phyloP scores from a whole-genome alignment of 2,888 invertebrate species.

The Oscheius sp. region DNA sequence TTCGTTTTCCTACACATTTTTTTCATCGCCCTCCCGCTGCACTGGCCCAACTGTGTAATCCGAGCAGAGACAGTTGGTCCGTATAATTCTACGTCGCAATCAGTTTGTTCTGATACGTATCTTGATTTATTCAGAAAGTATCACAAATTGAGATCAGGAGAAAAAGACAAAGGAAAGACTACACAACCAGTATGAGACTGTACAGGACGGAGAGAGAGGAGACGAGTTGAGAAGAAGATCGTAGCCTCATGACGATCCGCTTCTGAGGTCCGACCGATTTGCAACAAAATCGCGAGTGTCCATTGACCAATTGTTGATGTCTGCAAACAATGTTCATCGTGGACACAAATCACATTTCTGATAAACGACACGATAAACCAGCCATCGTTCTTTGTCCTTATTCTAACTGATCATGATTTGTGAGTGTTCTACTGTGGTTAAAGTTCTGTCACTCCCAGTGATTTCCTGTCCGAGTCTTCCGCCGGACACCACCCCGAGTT shows the following conservation, averaged over 20 bases:
- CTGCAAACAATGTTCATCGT: slow-evolving; percentile 35
- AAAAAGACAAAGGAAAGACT: background rate
- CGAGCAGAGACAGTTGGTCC: slow-evolving; percentile 10
- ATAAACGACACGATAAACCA: slow-evolving; percentile 1
- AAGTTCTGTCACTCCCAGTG: too few relatives aligned
- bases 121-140: background rate
- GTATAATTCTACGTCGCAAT: slow-evolving; percentile 15
- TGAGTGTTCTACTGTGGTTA: too few relatives aligned
- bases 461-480: too few relatives aligned
- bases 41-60: background rate
- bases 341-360: slow-evolving; percentile 7
- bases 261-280: slow-evolving; percentile 36
- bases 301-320: slow-evolving; percentile 54
- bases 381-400: background rate
- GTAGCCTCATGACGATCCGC: slow-evolving; percentile 6
- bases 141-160: slow-evolving; percentile 5
- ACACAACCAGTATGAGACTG: slow-evolving; percentile 4
- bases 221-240: background rate
- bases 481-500: background rate
- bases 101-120: background rate
- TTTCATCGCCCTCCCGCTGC: slow-evolving; percentile 19
- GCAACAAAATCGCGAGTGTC: slow-evolving; percentile 57
- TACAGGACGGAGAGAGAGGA: background rate
- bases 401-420: too few relatives aligned
- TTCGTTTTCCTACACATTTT: slow-evolving; percentile 35